A percentile compares a stretch with the other conserved stretches of the same genome.
Evolutionary conservation across 1,140 invertebrate genomes (phyloP).

Genomic region (Teleopsis dalmanni): DNA sequence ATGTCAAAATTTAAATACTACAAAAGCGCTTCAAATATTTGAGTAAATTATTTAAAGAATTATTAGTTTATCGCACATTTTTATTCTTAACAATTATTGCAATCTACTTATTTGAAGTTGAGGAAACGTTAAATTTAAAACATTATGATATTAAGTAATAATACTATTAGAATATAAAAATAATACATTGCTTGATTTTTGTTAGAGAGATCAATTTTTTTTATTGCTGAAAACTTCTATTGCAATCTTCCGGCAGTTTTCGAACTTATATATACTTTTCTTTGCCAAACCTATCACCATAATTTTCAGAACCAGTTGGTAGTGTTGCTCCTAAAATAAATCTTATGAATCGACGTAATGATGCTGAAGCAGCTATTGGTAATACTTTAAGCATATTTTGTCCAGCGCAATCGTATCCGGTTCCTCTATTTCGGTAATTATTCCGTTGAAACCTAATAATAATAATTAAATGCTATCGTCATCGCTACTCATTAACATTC

Average conservation of each 20-base stretch:
- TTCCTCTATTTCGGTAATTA: constrained; percentile 56
- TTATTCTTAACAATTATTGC: too few species aligned
- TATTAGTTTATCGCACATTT: too few species aligned
- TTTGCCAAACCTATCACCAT: too few species aligned
- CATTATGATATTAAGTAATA: too few species aligned
- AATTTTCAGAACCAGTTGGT: constrained; percentile 56
- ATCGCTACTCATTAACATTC: constrained; percentile 50
- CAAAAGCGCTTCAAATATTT: too few species aligned
- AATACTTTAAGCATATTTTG: constrained; percentile 49
- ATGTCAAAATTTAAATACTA: too few species aligned
- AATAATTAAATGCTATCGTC: constrained; percentile 52
- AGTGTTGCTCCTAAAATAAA: constrained; percentile 56
- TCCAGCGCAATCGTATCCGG: constrained; percentile 59
- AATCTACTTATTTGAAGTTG: too few species aligned
- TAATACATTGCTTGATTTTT: too few species aligned
- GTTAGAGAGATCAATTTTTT: neutral
- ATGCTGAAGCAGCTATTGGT: constrained; percentile 21
- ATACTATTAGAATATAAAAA: too few species aligned
- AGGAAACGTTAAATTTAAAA: too few species aligned
- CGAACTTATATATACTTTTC: too few species aligned
- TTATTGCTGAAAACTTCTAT: neutral
- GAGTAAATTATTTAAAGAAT: too few species aligned
- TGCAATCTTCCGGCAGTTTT: neutral
- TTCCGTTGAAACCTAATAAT: constrained; percentile 13
- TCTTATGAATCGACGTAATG: constrained; percentile 18